Conservation (phyloP, 2,797 vertebrate species). For the Galaxias olidus region DNA sequence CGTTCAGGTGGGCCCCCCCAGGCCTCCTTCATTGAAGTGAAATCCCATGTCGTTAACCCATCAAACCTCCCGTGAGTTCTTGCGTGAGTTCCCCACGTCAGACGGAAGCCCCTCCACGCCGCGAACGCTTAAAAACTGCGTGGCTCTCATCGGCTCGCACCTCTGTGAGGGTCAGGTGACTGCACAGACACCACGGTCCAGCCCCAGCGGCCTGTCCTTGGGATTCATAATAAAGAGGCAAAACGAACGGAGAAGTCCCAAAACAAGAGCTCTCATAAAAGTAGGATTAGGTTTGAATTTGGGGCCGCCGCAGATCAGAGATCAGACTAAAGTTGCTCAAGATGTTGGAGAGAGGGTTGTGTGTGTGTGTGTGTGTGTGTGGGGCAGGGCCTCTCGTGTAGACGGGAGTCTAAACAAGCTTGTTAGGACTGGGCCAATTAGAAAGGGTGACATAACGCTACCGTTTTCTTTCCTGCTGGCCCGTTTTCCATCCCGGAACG, state of each 20-base stretch:
- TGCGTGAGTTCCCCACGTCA: no score
- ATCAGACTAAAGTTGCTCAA: slow-evolving; percentile 3
- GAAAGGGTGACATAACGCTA: slow-evolving; percentile 24
- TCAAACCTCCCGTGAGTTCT: slow-evolving; percentile 24
- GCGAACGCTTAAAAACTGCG: neutral
- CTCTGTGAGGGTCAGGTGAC: no score
- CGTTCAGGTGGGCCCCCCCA: slow-evolving; percentile 32
- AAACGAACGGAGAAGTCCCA: neutral
- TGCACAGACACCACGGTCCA: no score
- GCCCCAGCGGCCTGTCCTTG: no score
- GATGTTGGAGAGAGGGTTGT: neutral
- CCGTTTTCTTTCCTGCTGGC: neutral
- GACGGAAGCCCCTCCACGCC: neutral
- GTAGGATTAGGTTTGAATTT: neutral
- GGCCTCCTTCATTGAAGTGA: slow-evolving; percentile 47
- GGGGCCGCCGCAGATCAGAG: neutral
- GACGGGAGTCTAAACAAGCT: slow-evolving; percentile 26
- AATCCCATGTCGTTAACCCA: slow-evolving; percentile 45
- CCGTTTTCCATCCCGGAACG: slow-evolving; percentile 6
- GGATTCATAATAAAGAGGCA: no score
- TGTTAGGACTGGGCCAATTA: slow-evolving; percentile 44
- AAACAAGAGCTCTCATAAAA: neutral
- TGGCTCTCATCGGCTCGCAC: no score
- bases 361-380: neutral
- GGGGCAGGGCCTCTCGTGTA: slow-evolving; percentile 19